Evolutionary conservation across 2,113 vertebrate species (phyloP).

Genomic region (Rhinoptilus africanus): DNA sequence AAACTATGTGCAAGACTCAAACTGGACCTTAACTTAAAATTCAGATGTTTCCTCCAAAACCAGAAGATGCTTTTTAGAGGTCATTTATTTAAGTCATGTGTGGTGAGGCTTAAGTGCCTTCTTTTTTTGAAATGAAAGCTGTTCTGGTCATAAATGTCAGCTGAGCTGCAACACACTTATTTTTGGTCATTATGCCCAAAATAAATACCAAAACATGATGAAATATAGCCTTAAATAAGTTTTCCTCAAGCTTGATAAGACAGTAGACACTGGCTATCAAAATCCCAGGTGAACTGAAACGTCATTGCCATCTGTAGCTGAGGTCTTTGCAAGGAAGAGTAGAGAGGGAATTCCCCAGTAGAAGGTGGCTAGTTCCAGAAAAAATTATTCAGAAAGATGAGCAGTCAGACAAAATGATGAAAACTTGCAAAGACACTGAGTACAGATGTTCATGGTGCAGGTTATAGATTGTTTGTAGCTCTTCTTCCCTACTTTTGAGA

Average conservation of each 20-base stretch:
- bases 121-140: neutral
- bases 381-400: conserved; percentile 6
- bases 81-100: neutral
- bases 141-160: neutral
- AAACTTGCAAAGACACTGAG: neutral
- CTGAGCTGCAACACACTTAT: neutral
- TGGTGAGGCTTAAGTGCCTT: neutral
- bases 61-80: neutral
- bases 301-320: neutral
- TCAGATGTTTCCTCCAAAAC: neutral
- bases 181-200: neutral
- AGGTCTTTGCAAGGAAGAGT: neutral
- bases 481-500: conserved; percentile 8
- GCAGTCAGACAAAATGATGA: neutral
- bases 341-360: neutral
- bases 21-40: neutral
- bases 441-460: neutral
- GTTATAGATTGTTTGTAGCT: neutral
- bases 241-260: neutral
- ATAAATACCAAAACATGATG: conserved; percentile 4
- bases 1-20: neutral
- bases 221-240: conserved; percentile 18
- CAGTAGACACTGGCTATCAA: neutral
- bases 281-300: neutral
- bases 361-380: neutral